Base-by-base conservation (phyloP, 2,888 invertebrate genomes). In the Drosophila yooni region DNA sequence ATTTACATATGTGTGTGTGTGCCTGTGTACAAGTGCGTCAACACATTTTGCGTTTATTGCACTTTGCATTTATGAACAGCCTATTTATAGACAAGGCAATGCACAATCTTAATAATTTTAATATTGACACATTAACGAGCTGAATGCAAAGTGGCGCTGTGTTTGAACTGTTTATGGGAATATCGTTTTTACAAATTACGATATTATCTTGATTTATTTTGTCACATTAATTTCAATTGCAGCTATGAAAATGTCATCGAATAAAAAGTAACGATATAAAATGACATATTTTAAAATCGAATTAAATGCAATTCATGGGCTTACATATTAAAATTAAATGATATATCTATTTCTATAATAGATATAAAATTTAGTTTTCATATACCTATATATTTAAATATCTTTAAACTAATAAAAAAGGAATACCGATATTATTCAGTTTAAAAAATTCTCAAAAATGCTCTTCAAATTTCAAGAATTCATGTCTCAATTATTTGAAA, bases 121-220 rank as follows among this genome's bases (percentile, higher is more conserved):
- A 79, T 88, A 88, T 84, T 88, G 88, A 83, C 88, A 84, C 73
- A 77, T 85, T 80, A 82, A 76, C 72, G 59, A 58, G 50, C 68
- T 57, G 31, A 31, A 53, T 59, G 70, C 59, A 33, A 56, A 50
- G 36, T 62, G 52, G 64, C 56, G 53, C 62, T 70, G 76, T 73
- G 71, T 54, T 74, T 82, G 73, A 82, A 81, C 83, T 82, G 54
- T 70, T 71, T 33, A 77, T 79, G 57, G 21, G 52, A 31, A 58
- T 59, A 70, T 62, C 60, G 65, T 40, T 63, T 54, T 57, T 8
- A 15, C 56, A 62, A 61, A 64, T 48, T 54, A 29, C n/a, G 38
- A n/a, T 38, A n/a, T 29, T 38, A n/a, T 56, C 38, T 56, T 57
- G 54, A 33, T 79, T 63, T 53, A 53, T 82, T 56, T 46, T 18